phyloP scores from a whole-genome alignment of 1,140 invertebrate species.

The Rhynchophorus ferrugineus region DNA sequence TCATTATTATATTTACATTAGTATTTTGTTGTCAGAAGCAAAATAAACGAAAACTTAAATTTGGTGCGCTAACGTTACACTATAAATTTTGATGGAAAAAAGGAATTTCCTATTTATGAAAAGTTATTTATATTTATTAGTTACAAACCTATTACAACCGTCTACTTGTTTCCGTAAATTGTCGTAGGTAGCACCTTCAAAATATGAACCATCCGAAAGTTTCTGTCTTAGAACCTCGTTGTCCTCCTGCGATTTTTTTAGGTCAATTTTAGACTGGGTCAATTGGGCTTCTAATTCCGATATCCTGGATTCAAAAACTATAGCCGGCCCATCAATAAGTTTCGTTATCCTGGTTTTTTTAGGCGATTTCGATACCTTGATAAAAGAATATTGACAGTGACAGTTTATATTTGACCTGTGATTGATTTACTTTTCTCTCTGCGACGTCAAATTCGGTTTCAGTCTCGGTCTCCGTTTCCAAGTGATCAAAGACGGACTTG shows the following conservation, averaged over 20 bases:
- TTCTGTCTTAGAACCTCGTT: conserved; percentile 57
- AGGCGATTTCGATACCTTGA: conserved; percentile 2
- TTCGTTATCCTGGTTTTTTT: conserved; percentile 40
- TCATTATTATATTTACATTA: too few relatives aligned
- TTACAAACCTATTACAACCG: conserved; percentile 50
- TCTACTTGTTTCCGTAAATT: conserved; percentile 60
- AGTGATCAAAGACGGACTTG: conserved; percentile 46
- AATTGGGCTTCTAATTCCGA: conserved; percentile 76
- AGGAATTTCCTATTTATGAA: too few relatives aligned
- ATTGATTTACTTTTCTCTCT: conserved; percentile 21
- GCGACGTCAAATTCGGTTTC: conserved; percentile 32
- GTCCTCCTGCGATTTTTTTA: conserved; percentile 60
- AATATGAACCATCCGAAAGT: conserved; percentile 46
- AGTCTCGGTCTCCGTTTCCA: conserved; percentile 44
- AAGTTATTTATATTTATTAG: background rate
- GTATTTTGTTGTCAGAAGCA: too few relatives aligned
- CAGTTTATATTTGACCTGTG: background rate
- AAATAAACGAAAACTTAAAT: too few relatives aligned
- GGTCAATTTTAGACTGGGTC: conserved; percentile 65
- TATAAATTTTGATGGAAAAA: too few relatives aligned
- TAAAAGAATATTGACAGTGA: background rate
- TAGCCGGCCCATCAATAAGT: conserved; percentile 54
- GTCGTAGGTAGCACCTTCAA: conserved; percentile 44
- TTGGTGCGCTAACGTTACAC: too few relatives aligned
- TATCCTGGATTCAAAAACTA: conserved; percentile 73